phyloP scores from a whole-genome alignment of 53 echinoderm and acorn worm species.

The Henricia sp. region DNA sequence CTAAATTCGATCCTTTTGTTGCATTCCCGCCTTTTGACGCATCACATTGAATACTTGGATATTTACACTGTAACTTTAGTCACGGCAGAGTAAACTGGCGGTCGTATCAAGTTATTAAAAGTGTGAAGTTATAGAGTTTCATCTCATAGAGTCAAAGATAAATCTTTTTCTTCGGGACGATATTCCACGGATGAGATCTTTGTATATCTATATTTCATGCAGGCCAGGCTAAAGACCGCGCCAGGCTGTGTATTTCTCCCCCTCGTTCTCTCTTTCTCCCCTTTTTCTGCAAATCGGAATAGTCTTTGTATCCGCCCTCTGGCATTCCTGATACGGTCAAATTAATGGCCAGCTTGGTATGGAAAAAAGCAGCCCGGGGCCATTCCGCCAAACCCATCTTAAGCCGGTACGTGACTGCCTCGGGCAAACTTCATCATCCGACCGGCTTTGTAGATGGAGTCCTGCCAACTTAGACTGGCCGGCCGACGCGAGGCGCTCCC shows the following conservation, averaged over 20 bases:
- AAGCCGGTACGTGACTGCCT: conserved; percentile 73
- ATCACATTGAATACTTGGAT: conserved; percentile 22
- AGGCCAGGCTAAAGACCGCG: conserved; percentile 59
- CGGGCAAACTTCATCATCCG: conserved; percentile 62
- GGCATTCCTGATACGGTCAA: conserved; percentile 73
- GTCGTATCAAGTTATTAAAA: conserved; percentile 15
- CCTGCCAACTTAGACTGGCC: conserved; percentile 43
- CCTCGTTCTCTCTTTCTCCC: conserved; percentile 5
- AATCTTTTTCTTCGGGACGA: conserved; percentile 56
- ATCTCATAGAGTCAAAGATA: conserved; percentile 24
- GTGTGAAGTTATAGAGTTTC: conserved; percentile 20
- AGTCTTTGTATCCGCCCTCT: conserved; percentile 60
- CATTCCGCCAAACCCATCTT: conserved; percentile 66
- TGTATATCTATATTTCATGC: conserved; percentile 49
- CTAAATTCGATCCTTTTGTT: conserved; percentile 43
- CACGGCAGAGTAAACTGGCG: not conserved
- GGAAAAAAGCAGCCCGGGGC: conserved; percentile 56
- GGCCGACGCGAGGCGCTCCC: conserved; percentile 30
- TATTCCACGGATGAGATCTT: conserved; percentile 45
- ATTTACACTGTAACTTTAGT: conserved; percentile 62
- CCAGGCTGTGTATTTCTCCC: not conserved
- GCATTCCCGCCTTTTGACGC: conserved; percentile 36
- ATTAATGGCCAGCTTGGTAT: conserved; percentile 68
- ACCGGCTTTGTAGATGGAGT: conserved; percentile 56
- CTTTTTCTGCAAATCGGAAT: conserved; percentile 37